Evolutionary conservation across 2,113 vertebrate genomes (phyloP), one percentile per base, ranked within the genome.

Genomic region (Sylvietta virens): DNA sequence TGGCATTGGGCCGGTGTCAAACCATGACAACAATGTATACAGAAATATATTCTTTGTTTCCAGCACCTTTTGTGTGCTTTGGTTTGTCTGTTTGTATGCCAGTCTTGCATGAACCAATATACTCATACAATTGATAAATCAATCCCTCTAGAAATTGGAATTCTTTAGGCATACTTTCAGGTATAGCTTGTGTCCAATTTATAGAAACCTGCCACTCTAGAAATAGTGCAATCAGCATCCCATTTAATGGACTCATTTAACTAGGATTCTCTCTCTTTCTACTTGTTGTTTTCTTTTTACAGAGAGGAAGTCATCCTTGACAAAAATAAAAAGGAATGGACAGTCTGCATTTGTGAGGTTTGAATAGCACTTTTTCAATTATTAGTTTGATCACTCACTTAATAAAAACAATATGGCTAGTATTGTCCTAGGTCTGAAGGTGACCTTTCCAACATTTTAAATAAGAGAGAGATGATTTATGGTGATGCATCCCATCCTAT

Each of bases 391-490:
- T 97, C 92, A 91, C 44, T 73, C 64, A 73, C 40, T 65, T 78
- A 81, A 81, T 83, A 94, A 96, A 97, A 95, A 66, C 92, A 96
- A 80, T 94, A 96, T 73, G 30, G 28, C 21, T 90, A 92, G 44
- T 88, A 86, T 73, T 96, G 73, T 96, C 80, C 92, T 95, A 91
- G 85, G 73, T 82, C 85, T 96, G 65, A 81, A 98, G 78, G 94
- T 97, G 95, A 97, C 91, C 87, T 97, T 96, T 90, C 24, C 44
- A 81, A 73, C 21, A 70, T 51, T 95, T 95, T 93, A 94, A 97
- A 93, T 92, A 95, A 95, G 73, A 95, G 47, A 72, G 58, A 94
- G 96, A 95, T 96, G 94, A 98, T 98, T 96, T 97, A 98, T 96
- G 81, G 72, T 91, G 90, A 91, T 92, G 61, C 84, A 95, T 96